phyloP scores from a whole-genome alignment of 2,113 vertebrate genomes.

The Thermophis baileyi region DNA sequence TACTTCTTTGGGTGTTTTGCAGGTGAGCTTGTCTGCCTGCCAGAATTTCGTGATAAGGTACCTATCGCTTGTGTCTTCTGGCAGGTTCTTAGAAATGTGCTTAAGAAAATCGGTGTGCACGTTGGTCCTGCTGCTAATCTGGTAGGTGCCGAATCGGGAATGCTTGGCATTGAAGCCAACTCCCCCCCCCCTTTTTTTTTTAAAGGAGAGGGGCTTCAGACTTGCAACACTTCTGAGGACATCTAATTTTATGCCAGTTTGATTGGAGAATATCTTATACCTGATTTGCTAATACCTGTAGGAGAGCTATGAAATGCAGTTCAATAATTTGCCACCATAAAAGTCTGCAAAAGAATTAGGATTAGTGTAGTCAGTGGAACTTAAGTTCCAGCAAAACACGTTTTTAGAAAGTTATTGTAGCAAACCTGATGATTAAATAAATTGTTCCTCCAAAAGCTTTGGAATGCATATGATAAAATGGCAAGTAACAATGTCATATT shows the following conservation, averaged over 20 bases:
- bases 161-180: background rate
- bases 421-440: background rate
- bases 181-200: background rate
- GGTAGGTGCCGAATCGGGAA: background rate
- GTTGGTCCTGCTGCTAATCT: background rate
- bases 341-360: background rate
- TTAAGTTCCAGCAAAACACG: background rate
- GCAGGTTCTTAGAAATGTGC: background rate
- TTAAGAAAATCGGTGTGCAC: background rate
- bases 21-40: background rate
- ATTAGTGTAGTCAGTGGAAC: background rate
- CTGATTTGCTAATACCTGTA: background rate
- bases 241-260: background rate
- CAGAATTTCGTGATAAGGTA: background rate
- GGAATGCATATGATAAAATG: background rate
- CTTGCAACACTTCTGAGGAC: background rate
- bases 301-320: background rate
- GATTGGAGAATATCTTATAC: background rate
- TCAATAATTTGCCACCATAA: background rate
- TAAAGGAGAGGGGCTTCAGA: background rate
- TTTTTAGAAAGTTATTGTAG: background rate
- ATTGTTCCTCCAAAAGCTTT: background rate
- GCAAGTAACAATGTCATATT: background rate
- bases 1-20: background rate
- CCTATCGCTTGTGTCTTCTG: background rate